Evolutionary conservation across 1,140 invertebrate genomes (phyloP).

Genomic region (Elymnias hypermnestra): DNA sequence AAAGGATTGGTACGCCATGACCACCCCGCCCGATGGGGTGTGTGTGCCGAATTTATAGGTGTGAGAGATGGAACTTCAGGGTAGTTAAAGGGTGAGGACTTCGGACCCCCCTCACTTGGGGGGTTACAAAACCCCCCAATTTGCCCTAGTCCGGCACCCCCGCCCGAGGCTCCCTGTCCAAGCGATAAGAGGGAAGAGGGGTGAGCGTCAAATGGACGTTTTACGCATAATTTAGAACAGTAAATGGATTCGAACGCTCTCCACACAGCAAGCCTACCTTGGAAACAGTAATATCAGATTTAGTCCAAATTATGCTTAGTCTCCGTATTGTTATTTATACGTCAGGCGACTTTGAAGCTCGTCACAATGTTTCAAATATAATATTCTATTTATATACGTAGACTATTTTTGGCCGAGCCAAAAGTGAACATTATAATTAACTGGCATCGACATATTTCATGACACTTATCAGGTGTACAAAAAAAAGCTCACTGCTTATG

Average conservation of each 20-base stretch:
- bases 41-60: constrained; percentile 74
- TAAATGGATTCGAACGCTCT: constrained; percentile 73
- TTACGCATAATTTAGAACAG: constrained; percentile 75
- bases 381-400: too few species aligned
- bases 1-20: constrained; percentile 68
- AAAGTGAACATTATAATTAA: too few species aligned
- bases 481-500: too few species aligned
- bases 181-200: constrained; percentile 73
- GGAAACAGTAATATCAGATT: constrained; percentile 34
- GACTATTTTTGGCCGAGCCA: too few species aligned
- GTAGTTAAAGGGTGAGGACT: constrained; percentile 72
- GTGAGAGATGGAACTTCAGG: constrained; percentile 74
- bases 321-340: too few species aligned
- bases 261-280: constrained; percentile 56
- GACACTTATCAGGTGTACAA: too few species aligned
- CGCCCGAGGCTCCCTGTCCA: constrained; percentile 70
- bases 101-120: constrained; percentile 64
- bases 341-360: too few species aligned
- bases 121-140: constrained; percentile 55
- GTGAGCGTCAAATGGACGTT: constrained; percentile 72
- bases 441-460: too few species aligned
- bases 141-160: constrained; percentile 71
- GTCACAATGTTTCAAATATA: too few species aligned
- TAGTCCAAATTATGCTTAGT: constrained; percentile 9
- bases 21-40: constrained; percentile 57